phyloP scores from a whole-genome alignment of 2,888 invertebrate species.

The Drosophila koepferae region DNA sequence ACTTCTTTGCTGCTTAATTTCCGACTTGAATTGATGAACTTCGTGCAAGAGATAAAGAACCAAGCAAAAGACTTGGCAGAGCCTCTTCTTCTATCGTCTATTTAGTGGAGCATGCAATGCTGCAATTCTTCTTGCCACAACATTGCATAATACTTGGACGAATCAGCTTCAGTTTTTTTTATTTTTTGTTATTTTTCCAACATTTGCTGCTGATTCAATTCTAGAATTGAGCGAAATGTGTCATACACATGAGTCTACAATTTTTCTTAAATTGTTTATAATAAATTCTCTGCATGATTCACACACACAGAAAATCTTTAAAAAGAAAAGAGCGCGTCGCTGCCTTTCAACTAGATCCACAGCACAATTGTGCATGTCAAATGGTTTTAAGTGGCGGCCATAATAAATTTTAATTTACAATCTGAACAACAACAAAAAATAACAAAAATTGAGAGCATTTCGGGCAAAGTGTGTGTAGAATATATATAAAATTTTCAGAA shows the following conservation, averaged over 20 bases:
- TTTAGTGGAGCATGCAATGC: constrained; percentile 69
- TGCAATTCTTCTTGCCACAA: constrained; percentile 64
- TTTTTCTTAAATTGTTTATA: constrained; percentile 62
- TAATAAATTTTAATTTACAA: constrained; percentile 72
- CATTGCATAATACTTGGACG: constrained; percentile 61
- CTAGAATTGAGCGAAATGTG: constrained; percentile 60
- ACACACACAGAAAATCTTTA: constrained; percentile 22
- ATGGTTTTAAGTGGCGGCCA: constrained; percentile 68
- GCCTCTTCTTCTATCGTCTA: constrained; percentile 22
- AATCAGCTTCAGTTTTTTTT: not conserved
- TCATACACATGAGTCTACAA: constrained; percentile 58
- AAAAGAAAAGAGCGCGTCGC: constrained; percentile 16
- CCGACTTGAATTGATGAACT: constrained; percentile 78
- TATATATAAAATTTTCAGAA: not conserved
- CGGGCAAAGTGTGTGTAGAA: not conserved
- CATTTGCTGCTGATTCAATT: constrained; percentile 58
- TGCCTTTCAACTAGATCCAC: constrained; percentile 31
- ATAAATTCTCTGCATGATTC: constrained; percentile 69
- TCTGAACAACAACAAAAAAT: constrained; percentile 16
- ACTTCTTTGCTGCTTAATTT: constrained; percentile 62
- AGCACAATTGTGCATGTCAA: constrained; percentile 66
- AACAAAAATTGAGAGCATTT: constrained; percentile 15
- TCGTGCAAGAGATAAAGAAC: constrained; percentile 68
- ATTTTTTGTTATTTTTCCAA: constrained; percentile 11
- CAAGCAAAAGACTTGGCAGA: constrained; percentile 15